Conservation (phyloP, 2,113 vertebrate species). For the Pomatorhinus ruficollis region DNA sequence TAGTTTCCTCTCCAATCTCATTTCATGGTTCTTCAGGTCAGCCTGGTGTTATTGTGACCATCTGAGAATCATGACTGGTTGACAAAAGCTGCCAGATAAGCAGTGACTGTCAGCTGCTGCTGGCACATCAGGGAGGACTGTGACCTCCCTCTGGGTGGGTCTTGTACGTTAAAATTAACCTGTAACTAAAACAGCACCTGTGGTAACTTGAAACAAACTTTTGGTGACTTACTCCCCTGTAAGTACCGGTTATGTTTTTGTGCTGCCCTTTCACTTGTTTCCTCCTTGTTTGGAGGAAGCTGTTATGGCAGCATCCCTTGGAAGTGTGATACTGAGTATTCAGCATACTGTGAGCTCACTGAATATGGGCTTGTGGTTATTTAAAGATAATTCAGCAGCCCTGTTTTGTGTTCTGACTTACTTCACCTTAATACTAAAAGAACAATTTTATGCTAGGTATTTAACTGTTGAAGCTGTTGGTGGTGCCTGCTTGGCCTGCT, state of each 20-base stretch:
- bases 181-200: neutral
- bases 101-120: neutral
- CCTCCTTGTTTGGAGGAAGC: neutral
- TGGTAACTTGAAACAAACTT: neutral
- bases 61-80: neutral
- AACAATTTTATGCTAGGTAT: neutral
- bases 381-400: neutral
- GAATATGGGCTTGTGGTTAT: neutral
- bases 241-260: neutral
- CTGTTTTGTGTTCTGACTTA: neutral
- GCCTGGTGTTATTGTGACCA: neutral
- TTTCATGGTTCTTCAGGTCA: neutral
- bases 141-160: neutral
- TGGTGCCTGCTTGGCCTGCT: neutral
- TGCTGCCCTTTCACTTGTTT: neutral
- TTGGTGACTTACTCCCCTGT: neutral
- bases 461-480: neutral
- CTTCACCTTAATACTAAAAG: neutral
- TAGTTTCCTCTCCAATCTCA: neutral
- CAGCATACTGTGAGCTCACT: neutral
- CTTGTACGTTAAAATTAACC: neutral
- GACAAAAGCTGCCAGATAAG: neutral
- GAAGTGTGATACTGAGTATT: neutral
- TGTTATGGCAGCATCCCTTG: neutral
- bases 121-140: neutral